Evolutionary conservation across 2,113 vertebrate species (phyloP).

Genomic region (Picathartes gymnocephalus): DNA sequence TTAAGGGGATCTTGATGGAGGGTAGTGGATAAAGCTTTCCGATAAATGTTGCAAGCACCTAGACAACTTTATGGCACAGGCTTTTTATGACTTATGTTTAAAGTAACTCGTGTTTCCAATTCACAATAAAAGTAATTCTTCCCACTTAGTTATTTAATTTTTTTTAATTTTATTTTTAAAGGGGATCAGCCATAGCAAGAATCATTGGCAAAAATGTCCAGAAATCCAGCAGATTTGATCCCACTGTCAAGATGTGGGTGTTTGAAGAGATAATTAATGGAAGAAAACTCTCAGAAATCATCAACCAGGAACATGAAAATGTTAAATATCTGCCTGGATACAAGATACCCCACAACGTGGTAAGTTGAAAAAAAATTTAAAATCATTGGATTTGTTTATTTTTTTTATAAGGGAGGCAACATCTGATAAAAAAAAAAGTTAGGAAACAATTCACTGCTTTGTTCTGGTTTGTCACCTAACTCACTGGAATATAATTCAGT

Average conservation of each 20-base stretch:
- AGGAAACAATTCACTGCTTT: not conserved
- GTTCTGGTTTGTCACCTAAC: not conserved
- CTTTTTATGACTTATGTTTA: not conserved
- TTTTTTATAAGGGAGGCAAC: not conserved
- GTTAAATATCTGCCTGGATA: conserved; percentile 83
- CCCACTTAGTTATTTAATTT: not conserved
- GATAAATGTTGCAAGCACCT: not conserved
- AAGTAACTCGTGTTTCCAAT: not conserved
- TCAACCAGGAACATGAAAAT: conserved; percentile 83
- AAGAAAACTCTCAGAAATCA: conserved; percentile 80
- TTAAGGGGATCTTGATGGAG: not conserved
- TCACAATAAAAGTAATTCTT: not conserved
- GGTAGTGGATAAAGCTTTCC: not conserved
- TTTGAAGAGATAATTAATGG: conserved; percentile 79
- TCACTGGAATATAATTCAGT: not conserved
- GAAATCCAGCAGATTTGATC: conserved; percentile 74
- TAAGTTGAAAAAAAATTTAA: conserved; percentile 4
- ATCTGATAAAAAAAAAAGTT: not conserved
- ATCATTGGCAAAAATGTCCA: conserved; percentile 81
- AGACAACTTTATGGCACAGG: not conserved
- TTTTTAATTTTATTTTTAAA: not conserved
- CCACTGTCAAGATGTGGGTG: conserved; percentile 84
- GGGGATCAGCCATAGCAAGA: conserved; percentile 82
- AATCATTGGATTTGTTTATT: not conserved
- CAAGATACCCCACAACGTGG: conserved; percentile 80